Evolutionary conservation across 2,888 invertebrate species (phyloP), one percentile per base, ranked within the genome.

Genomic region (Ceriagrion tenellum): DNA sequence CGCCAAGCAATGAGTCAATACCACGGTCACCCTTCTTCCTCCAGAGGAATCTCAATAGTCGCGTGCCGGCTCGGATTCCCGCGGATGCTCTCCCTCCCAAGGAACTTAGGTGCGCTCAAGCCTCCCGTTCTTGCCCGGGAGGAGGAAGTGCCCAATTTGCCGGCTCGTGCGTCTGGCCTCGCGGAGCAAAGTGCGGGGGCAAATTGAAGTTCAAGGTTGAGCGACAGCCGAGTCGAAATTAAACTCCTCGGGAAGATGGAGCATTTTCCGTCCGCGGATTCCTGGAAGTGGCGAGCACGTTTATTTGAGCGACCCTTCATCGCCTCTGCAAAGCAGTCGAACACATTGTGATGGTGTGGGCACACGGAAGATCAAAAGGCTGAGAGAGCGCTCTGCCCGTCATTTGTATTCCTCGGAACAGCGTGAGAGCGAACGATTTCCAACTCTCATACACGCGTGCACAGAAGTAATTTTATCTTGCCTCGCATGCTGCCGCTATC

Each of bases 141-240:
- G 81, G 81, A 81, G 81, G 81, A 81, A 35, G 35, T 35, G 35
- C 35, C 81, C 81, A 81, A 81, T 81, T 81, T 30, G 81, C 81
- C 81, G 35, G 81, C 30, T 81, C 81, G 81, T 18, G 81, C 81
- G 35, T 35, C 13, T 30, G 4, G 81, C 13, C 69, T 69, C 81
- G 81, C 35, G 30, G 69, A 47, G 47, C 47, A 8, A 47, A 47
- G 47, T 8, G 47, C 47, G 47, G 47, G 47, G 81, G 35, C 1
- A 81, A 81, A 35, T 81, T 23, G 4, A 81, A 30, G 81, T 81
- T 35, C 81, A 81, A 81, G 81, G 81, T 18, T 69, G 81, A 30
- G n/a, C 81, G 81, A 81, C 13, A 35, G 30, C 30, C 13, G 35
- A 81, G 30, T 30, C 30, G 35, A 81, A 81, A 81, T 81, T 81